These are phyloP conservation scores for Mactra quadrangularis DNA, from an alignment of 1,140 invertebrate species.

Conservation along the genomic window DNA sequence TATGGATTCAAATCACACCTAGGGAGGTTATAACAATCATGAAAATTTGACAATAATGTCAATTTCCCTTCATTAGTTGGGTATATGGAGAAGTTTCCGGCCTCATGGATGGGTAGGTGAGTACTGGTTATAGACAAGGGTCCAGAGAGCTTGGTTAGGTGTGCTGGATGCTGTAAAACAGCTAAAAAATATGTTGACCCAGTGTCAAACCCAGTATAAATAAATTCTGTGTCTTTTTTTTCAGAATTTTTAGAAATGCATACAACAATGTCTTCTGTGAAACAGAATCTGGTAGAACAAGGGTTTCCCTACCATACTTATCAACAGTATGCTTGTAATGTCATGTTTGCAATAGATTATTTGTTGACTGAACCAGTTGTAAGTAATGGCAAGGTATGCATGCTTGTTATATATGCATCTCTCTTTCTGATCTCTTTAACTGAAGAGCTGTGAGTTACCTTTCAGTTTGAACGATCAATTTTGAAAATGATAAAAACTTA, in stretches of 20 bases:
- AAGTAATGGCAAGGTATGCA: slow-evolving; percentile 56
- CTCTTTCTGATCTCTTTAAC: slow-evolving; percentile 15
- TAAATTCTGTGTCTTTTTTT: background rate
- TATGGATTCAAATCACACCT: too few species aligned
- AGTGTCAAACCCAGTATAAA: background rate
- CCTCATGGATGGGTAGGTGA: too few species aligned
- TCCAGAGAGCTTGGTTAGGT: too few species aligned
- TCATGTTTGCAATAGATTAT: slow-evolving; percentile 47
- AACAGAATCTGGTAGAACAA: slow-evolving; percentile 44
- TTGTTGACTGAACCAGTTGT: slow-evolving; percentile 36
- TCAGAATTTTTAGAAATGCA: slow-evolving; percentile 60
- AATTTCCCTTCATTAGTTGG: too few species aligned
- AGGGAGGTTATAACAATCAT: too few species aligned
- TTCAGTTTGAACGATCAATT: too few species aligned
- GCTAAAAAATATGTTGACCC: too few species aligned
- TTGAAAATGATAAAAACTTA: too few species aligned
- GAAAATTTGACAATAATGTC: too few species aligned
- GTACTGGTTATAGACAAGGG: too few species aligned
- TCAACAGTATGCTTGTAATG: slow-evolving; percentile 51
- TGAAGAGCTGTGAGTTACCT: slow-evolving; percentile 29
- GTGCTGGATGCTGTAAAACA: too few species aligned
- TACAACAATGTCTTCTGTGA: slow-evolving; percentile 45
- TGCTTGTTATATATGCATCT: slow-evolving; percentile 49
- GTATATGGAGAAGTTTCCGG: too few species aligned
- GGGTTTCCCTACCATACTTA: slow-evolving; percentile 55